Conservation (phyloP, 35 echinoderm and acorn worm genomes). For the Eucidaris tribuloides region DNA sequence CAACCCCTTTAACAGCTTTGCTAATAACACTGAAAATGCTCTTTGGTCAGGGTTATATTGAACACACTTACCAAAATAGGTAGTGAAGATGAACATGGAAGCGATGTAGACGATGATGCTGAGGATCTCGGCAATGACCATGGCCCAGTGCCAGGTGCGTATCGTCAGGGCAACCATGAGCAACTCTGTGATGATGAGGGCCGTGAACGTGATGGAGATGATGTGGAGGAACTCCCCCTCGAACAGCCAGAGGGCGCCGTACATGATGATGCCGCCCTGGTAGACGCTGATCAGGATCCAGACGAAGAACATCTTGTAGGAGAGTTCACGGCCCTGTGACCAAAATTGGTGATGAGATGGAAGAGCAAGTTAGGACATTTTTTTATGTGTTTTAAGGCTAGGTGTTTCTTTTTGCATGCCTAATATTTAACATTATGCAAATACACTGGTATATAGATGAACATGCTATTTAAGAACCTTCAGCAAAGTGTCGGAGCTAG, state of each 20-base stretch:
- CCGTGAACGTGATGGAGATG: slow-evolving; percentile 90
- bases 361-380: neutral
- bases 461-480: no score
- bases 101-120: slow-evolving; percentile 82
- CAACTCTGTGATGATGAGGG: slow-evolving; percentile 93
- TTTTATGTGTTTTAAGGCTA: no score
- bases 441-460: no score
- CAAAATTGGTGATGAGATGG: neutral
- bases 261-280: slow-evolving; percentile 96
- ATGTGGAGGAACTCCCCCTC: slow-evolving; percentile 98
- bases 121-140: slow-evolving; percentile 82
- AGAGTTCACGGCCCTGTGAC: slow-evolving; percentile 80
- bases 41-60: no score
- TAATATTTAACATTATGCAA: no score
- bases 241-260: slow-evolving; percentile 96
- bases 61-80: slow-evolving; percentile 91
- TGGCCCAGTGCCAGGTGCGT: slow-evolving; percentile 96
- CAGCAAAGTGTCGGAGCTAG: no score
- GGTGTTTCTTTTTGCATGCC: no score
- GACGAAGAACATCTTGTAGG: slow-evolving; percentile 94
- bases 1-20: no score
- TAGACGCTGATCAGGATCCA: slow-evolving; percentile 97
- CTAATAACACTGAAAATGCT: no score
- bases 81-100: slow-evolving; percentile 93
- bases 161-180: slow-evolving; percentile 98